phyloP scores from a whole-genome alignment of 2,797 vertebrate species.

The Notolabrus celidotus region DNA sequence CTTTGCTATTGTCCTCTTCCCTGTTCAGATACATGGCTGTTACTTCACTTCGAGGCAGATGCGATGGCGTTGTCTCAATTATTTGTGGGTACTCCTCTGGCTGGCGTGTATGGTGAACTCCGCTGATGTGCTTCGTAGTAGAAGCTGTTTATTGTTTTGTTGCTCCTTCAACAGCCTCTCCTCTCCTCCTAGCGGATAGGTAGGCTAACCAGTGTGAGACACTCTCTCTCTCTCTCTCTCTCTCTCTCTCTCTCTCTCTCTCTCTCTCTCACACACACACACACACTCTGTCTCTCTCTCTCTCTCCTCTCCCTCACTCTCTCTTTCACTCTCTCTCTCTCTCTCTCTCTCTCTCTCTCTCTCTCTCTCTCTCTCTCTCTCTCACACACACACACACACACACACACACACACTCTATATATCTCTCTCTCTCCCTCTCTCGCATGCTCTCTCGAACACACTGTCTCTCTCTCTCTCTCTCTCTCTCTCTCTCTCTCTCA shows the following conservation, averaged over 20 bases:
- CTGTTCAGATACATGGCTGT: conserved; percentile 90
- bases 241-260: conserved; percentile 24
- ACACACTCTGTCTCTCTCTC: no score
- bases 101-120: conserved; percentile 70
- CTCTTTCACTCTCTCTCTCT: no score
- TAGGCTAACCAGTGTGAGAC: conserved; percentile 72
- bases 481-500: no score
- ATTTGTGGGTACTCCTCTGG: conserved; percentile 70
- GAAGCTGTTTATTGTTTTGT: conserved; percentile 83
- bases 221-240: conserved; percentile 45
- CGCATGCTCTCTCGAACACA: no score
- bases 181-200: conserved; percentile 86
- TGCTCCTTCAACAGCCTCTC: conserved; percentile 82
- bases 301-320: no score
- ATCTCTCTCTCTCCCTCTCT: no score
- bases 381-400: no score
- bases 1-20: conserved; percentile 87
- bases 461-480: no score
- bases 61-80: conserved; percentile 63
- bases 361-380: conserved; percentile 48
- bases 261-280: no score
- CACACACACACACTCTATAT: no score
- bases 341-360: conserved; percentile 8
- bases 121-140: conserved; percentile 73
- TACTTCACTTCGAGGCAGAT: conserved; percentile 66